Evolutionary conservation across 2,888 invertebrate genomes (phyloP).

Genomic region (Girardia tigrina): DNA sequence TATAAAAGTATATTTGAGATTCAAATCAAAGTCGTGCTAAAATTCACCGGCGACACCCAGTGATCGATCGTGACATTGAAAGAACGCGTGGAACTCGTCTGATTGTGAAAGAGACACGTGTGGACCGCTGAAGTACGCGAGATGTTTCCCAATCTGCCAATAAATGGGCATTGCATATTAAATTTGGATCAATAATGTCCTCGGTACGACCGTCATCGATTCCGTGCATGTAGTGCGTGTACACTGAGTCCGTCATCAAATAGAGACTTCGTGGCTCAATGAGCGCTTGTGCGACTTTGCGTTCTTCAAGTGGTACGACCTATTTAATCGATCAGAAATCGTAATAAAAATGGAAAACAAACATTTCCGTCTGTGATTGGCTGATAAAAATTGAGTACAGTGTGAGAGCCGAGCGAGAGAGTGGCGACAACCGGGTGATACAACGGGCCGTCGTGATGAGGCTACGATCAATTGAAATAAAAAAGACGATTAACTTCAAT

Average conservation of each 20-base stretch:
- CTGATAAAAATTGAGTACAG: constrained; percentile 67
- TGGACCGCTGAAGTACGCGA: constrained; percentile 55
- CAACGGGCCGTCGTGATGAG: constrained; percentile 84
- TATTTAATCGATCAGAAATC: background rate
- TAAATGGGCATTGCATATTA: constrained; percentile 38
- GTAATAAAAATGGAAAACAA: too few species aligned
- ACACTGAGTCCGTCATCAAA: constrained; percentile 68
- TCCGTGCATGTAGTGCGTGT: constrained; percentile 63
- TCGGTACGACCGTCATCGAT: constrained; percentile 65
- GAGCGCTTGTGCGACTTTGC: constrained; percentile 47
- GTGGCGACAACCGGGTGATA: constrained; percentile 84
- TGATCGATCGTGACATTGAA: too few species aligned
- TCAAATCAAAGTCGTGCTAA: too few species aligned
- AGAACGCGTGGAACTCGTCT: constrained; percentile 68
- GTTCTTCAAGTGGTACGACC: background rate
- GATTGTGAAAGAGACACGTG: constrained; percentile 75
- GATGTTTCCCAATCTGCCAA: constrained; percentile 50
- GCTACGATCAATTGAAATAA: too few species aligned
- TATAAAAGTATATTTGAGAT: too few species aligned
- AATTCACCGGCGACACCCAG: too few species aligned
- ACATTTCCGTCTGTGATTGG: constrained; percentile 39
- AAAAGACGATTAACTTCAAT: too few species aligned
- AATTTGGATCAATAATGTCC: constrained; percentile 42
- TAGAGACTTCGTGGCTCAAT: constrained; percentile 75
- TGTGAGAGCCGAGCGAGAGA: constrained; percentile 75